These are phyloP conservation scores for Elachura formosa DNA, from an alignment of 2,113 vertebrate genomes.

Conservation along the genomic window DNA sequence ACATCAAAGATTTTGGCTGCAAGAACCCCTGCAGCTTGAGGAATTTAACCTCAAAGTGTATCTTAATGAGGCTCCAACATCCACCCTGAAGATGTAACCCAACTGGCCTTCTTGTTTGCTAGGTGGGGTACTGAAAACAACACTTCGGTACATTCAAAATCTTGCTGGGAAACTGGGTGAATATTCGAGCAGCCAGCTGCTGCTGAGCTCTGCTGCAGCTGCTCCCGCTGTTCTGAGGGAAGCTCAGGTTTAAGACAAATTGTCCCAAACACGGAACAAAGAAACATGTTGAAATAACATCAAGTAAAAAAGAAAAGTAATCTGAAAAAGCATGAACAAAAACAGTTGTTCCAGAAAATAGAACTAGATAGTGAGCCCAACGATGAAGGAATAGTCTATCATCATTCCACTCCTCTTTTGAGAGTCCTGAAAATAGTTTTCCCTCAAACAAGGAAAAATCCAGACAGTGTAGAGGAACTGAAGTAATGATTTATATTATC, in stretches of 20 bases:
- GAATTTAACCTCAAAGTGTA: not conserved
- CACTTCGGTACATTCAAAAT: not conserved
- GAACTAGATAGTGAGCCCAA: not conserved
- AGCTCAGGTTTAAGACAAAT: not conserved
- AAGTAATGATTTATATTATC: not conserved
- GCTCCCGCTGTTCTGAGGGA: not conserved
- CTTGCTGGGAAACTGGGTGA: not conserved
- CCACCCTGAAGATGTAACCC: not conserved
- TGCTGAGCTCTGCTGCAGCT: not conserved
- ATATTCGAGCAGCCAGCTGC: not conserved
- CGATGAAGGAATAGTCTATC: not conserved
- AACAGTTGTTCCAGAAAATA: not conserved
- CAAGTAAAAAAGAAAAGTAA: not conserved
- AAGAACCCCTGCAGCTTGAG: not conserved
- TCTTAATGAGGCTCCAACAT: not conserved
- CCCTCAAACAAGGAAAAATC: not conserved
- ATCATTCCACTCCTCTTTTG: not conserved
- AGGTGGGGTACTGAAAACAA: not conserved
- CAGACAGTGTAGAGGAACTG: not conserved
- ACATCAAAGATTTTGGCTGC: not conserved
- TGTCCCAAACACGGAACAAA: not conserved
- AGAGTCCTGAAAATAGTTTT: not conserved
- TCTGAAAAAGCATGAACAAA: not conserved
- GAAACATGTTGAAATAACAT: not conserved
- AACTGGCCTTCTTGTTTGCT: not conserved